phyloP scores from a whole-genome alignment of 2,888 invertebrate species.

The Ormyrus thymus region DNA sequence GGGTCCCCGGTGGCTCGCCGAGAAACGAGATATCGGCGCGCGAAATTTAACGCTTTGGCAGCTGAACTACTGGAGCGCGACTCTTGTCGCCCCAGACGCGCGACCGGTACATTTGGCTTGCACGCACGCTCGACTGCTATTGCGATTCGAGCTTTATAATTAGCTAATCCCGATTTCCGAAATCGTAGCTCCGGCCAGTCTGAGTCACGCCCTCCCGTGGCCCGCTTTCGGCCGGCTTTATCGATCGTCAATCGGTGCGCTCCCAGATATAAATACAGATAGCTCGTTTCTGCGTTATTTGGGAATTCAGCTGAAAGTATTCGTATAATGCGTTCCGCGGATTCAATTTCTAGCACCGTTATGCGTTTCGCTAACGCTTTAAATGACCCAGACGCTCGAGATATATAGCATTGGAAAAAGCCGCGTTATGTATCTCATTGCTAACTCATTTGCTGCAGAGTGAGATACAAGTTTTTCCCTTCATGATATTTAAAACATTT shows the following conservation, averaged over 20 bases:
- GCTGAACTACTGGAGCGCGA: conserved; percentile 11
- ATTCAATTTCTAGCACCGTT: conserved; percentile 3
- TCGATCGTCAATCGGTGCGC: background rate
- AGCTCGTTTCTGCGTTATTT: background rate
- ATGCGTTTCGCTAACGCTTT: background rate
- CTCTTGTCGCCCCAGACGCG: conserved; percentile 1
- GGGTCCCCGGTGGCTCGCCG: background rate
- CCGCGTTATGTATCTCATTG: too few relatives aligned
- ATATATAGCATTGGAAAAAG: background rate
- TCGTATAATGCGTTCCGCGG: background rate
- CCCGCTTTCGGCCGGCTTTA: conserved; percentile 13
- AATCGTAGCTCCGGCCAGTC: conserved; percentile 1
- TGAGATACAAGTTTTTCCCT: too few relatives aligned
- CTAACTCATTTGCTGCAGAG: too few relatives aligned
- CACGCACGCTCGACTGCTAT: background rate
- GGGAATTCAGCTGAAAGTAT: background rate
- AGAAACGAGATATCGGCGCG: conserved; percentile 1
- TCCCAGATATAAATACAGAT: background rate
- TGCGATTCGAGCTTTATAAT: conserved; percentile 14
- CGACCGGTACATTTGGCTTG: conserved; percentile 2
- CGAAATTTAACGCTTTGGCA: conserved; percentile 17
- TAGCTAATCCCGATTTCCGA: conserved; percentile 32
- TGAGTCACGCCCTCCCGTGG: conserved; percentile 10
- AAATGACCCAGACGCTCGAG: background rate
- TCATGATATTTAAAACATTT: too few relatives aligned